Conservation (phyloP, 2,797 vertebrate genomes). For the Podarcis lilfordi region DNA sequence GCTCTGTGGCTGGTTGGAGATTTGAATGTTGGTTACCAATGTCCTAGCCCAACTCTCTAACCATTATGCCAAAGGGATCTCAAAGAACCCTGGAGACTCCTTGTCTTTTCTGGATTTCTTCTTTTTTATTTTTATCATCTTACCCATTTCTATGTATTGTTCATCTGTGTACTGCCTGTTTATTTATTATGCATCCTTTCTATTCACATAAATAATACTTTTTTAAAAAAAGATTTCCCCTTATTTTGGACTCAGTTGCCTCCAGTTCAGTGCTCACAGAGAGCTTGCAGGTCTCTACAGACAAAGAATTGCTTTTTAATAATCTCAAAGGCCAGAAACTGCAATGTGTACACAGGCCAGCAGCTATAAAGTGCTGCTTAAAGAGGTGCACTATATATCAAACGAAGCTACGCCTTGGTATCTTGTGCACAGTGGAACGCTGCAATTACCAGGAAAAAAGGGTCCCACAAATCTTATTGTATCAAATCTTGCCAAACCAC, state of each 20-base stretch:
- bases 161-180: too few relatives aligned
- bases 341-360: neutral
- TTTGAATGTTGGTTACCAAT: too few relatives aligned
- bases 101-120: too few relatives aligned
- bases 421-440: neutral
- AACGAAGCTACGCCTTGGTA: neutral
- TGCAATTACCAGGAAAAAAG: neutral
- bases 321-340: neutral
- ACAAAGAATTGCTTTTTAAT: neutral
- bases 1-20: too few relatives aligned
- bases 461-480: neutral
- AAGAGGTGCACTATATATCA: neutral
- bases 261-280: neutral
- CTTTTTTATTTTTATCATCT: too few relatives aligned
- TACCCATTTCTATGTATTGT: too few relatives aligned
- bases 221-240: neutral
- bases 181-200: too few relatives aligned
- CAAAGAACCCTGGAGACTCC: too few relatives aligned
- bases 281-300: neutral
- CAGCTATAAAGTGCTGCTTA: neutral
- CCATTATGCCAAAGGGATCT: too few relatives aligned
- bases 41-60: too few relatives aligned
- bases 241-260: neutral
- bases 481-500: neutral
- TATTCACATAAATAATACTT: too few relatives aligned